Percentiles rank a stretch among this genome's conserved stretches.
Conservation (phyloP, 1,140 invertebrate genomes). For the Euwallacea similis region DNA sequence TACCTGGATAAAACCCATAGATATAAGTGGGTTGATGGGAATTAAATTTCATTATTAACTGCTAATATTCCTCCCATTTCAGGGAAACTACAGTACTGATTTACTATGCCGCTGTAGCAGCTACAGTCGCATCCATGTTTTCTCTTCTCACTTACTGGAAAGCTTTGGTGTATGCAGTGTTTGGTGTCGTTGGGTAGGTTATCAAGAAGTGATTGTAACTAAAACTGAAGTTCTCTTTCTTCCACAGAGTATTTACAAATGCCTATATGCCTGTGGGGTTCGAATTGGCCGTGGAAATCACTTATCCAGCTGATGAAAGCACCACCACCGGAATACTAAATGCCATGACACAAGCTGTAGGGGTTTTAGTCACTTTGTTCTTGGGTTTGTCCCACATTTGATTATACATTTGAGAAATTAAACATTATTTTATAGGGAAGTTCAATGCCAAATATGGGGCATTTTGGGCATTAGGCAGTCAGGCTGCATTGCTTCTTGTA, state of each 20-base stretch:
- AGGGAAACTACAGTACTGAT: conserved; percentile 40
- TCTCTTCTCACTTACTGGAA: conserved; percentile 33
- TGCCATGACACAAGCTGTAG: conserved; percentile 41
- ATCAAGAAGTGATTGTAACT: conserved; percentile 1
- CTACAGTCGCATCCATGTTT: conserved; percentile 34
- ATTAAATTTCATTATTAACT: background rate
- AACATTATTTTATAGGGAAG: conserved; percentile 23
- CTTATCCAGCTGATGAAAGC: conserved; percentile 43
- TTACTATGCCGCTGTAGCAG: conserved; percentile 30
- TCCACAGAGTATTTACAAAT: conserved; percentile 42
- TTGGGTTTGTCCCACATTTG: conserved; percentile 18
- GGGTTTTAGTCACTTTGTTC: conserved; percentile 39
- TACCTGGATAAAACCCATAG: conserved; percentile 67
- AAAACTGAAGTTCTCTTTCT: background rate
- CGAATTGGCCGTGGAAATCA: conserved; percentile 45
- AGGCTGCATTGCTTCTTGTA: conserved; percentile 33
- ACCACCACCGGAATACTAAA: conserved; percentile 45
- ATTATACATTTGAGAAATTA: background rate
- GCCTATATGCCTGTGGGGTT: conserved; percentile 43
- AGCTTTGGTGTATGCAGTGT: conserved; percentile 37
- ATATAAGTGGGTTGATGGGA: conserved; percentile 47
- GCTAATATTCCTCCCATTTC: conserved; percentile 6
- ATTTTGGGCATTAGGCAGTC: conserved; percentile 37
- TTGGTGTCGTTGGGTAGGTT: conserved; percentile 42
- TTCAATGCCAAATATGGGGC: conserved; percentile 31